Conservation (phyloP, 2,888 invertebrate species). For the Liposcelis brunnea region DNA sequence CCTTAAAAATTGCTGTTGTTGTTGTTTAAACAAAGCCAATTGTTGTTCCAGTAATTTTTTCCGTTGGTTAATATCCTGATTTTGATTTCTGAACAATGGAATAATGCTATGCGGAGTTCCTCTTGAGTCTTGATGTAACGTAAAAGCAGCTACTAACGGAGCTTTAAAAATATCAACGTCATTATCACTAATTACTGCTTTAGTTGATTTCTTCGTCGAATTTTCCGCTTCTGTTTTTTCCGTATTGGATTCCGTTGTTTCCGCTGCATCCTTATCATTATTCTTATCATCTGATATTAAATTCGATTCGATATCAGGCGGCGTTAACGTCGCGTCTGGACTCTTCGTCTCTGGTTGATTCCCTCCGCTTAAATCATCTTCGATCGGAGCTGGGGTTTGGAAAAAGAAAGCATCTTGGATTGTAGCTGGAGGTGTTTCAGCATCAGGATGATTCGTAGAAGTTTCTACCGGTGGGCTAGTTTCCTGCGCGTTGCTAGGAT, state of each 20-base stretch:
- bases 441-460: slow-evolving; percentile 1
- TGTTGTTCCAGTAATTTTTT: slow-evolving; percentile 42
- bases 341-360: not conserved
- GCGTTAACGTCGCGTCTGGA: not conserved
- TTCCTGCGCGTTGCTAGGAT: not conserved
- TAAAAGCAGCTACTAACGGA: slow-evolving; percentile 68
- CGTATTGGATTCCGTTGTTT: not conserved
- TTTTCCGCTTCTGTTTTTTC: slow-evolving; percentile 11
- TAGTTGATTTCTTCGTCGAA: slow-evolving; percentile 9
- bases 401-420: slow-evolving; percentile 7
- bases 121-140: slow-evolving; percentile 63
- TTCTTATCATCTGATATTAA: slow-evolving; percentile 11
- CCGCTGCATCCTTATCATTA: slow-evolving; percentile 9
- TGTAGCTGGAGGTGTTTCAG: not conserved
- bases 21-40: slow-evolving; percentile 24
- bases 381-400: slow-evolving; percentile 3
- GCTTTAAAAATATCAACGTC: slow-evolving; percentile 67
- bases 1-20: slow-evolving; percentile 28
- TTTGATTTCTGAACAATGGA: slow-evolving; percentile 42
- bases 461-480: not conserved
- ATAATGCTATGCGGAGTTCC: slow-evolving; percentile 66
- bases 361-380: not conserved
- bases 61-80: slow-evolving; percentile 22
- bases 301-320: slow-evolving; percentile 10
- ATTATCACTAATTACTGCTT: slow-evolving; percentile 16